Evolutionary conservation across 2,797 vertebrate species (phyloP), one percentile per base, ranked within the genome.

Genomic region (Cichlasoma orientale): DNA sequence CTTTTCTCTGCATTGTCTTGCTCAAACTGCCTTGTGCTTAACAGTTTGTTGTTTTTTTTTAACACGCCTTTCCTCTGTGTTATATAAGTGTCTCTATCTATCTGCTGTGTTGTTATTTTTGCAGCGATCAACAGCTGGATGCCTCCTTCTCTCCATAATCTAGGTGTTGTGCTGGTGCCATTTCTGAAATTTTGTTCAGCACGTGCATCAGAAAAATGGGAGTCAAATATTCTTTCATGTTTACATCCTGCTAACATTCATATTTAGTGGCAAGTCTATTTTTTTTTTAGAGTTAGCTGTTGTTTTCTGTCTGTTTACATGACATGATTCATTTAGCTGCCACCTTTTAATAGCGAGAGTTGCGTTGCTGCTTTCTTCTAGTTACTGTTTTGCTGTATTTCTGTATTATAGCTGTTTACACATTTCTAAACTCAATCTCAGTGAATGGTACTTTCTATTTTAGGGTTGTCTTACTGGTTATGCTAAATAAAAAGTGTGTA

Each of bases 1-100:
- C 58, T 63, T 82, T 55, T 86, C 66, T 80, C 74, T 80, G 55
- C n/a, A 23, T 58, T n/a, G 41, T 61, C 18, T 61, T 63, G 73
- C 78, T 56, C 79, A 77, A 72, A 84, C 61, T 69, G 38, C 79
- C 68, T 70, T 75, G 44, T 76, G 69, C 72, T 72, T 54, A 47
- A 72, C 16, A 41, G 21, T 27, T 27, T 4, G 29, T 31, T 38
- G 9, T 11, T 47, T 23, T 1, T 19, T 55, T 85, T 14, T 52
- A 31, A 33, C 23, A 14, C n/a, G 21, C 19, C 63, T 74, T 33
- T 18, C 16, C 55, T 74, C 2, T 11, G 55, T 72, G 19, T 54
- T 52, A 52, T 36, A 13, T 16, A 19, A 58, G 33, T 25, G 4
- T 31, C 18, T 61, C 12, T 44, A 59, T 66, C 57, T 59, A n/a